These are phyloP conservation scores for Perca schrenkii DNA, from an alignment of 2,113 vertebrate species.

Conservation along the genomic window DNA sequence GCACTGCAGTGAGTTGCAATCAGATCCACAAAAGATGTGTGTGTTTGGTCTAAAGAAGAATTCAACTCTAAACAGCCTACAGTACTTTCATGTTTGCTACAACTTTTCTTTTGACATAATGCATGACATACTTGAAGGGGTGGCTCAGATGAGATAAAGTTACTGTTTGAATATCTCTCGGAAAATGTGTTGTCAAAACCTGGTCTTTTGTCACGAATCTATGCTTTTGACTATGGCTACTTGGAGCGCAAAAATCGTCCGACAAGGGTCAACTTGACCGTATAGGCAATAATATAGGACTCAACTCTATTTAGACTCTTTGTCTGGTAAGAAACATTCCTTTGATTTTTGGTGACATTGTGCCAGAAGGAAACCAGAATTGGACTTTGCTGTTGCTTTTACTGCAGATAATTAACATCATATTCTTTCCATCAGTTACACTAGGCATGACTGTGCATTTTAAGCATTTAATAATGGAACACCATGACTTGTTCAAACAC, in stretches of 20 bases:
- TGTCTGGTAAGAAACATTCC: too few relatives aligned
- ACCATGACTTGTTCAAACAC: background rate
- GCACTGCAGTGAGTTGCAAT: conserved; percentile 34
- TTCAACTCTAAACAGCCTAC: conserved; percentile 38
- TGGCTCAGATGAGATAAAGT: conserved; percentile 51
- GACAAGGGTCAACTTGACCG: conserved; percentile 33
- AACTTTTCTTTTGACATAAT: conserved; percentile 53
- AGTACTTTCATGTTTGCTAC: conserved; percentile 49
- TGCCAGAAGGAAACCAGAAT: too few relatives aligned
- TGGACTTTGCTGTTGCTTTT: too few relatives aligned
- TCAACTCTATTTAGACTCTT: too few relatives aligned
- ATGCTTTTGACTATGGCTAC: conserved; percentile 45
- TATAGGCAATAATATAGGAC: conserved; percentile 33
- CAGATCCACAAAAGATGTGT: conserved; percentile 25
- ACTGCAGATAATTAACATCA: too few relatives aligned
- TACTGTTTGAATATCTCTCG: conserved; percentile 44
- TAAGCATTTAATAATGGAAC: too few relatives aligned
- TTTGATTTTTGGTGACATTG: too few relatives aligned
- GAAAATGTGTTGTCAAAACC: conserved; percentile 34
- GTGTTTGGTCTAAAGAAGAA: conserved; percentile 43
- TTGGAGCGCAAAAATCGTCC: background rate
- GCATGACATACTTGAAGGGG: conserved; percentile 54
- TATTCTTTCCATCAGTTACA: too few relatives aligned
- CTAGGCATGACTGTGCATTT: too few relatives aligned
- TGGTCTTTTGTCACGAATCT: conserved; percentile 26